Evolutionary conservation across 1,140 invertebrate species (phyloP).

Genomic region (Lordiphosa collinella): DNA sequence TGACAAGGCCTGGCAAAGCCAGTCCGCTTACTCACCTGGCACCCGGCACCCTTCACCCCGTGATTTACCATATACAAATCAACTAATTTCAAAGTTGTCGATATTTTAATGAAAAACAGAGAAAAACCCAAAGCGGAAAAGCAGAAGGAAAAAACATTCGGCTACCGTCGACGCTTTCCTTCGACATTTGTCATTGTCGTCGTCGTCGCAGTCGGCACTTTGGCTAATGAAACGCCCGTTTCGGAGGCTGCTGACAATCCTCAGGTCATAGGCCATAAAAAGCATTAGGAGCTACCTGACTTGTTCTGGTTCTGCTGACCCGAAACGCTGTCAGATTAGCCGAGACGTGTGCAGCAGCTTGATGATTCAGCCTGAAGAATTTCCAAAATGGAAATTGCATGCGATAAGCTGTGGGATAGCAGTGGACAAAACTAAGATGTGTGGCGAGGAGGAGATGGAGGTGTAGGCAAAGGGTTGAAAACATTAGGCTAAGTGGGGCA

Average conservation of each 20-base stretch:
- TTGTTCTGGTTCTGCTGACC: not conserved
- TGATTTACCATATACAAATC: slow-evolving; percentile 54
- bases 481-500: too few relatives aligned
- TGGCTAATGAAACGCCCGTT: slow-evolving; percentile 54
- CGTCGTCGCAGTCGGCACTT: slow-evolving; percentile 41
- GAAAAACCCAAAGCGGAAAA: not conserved
- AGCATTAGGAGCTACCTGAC: slow-evolving; percentile 21
- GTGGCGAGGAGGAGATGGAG: too few relatives aligned
- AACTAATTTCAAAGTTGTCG: slow-evolving; percentile 67
- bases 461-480: too few relatives aligned
- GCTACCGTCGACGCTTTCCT: slow-evolving; percentile 21
- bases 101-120: slow-evolving; percentile 59
- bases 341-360: not conserved
- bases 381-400: too few relatives aligned
- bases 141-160: slow-evolving; percentile 1
- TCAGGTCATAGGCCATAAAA: slow-evolving; percentile 33
- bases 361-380: too few relatives aligned
- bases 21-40: not conserved
- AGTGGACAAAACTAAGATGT: too few relatives aligned
- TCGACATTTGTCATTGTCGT: slow-evolving; percentile 45
- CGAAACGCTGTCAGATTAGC: slow-evolving; percentile 5
- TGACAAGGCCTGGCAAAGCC: slow-evolving; percentile 53
- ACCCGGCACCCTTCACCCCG: not conserved
- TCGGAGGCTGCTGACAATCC: not conserved
- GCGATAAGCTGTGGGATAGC: too few relatives aligned